A percentile compares a stretch with the other conserved stretches of the same genome.
phyloP scores from a whole-genome alignment of 2,113 vertebrate species.

The Oreochromis aureus region DNA sequence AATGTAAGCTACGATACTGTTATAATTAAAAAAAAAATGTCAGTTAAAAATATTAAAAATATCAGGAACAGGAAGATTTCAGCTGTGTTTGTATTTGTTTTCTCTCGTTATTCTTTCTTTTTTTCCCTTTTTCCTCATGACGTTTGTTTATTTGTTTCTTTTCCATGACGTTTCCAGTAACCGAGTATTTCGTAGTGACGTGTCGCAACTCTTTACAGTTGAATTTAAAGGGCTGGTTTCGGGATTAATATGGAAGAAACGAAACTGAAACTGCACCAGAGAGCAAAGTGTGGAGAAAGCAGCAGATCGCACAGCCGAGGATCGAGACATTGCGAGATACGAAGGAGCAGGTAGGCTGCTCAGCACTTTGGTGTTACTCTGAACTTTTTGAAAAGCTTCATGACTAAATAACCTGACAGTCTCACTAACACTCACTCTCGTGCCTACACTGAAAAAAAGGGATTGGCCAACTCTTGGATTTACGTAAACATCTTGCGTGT shows the following conservation, averaged over 20 bases:
- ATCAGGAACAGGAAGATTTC: background rate
- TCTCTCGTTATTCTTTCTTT: background rate
- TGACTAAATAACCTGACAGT: background rate
- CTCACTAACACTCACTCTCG: background rate
- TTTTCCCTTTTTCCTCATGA: rapidly evolving
- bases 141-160: background rate
- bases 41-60: background rate
- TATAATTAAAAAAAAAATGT: background rate
- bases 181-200: background rate
- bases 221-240: background rate
- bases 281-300: background rate
- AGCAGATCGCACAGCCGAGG: background rate
- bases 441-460: no score
- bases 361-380: background rate
- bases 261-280: background rate
- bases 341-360: background rate
- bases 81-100: background rate
- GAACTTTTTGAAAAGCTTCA: background rate
- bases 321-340: background rate
- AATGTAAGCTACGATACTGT: background rate
- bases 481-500: no score
- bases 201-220: background rate
- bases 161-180: background rate
- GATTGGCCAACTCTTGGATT: no score
- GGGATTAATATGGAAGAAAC: background rate